phyloP scores from a whole-genome alignment of 64 coral and sea anemone genomes.

The Porites australiensis region DNA sequence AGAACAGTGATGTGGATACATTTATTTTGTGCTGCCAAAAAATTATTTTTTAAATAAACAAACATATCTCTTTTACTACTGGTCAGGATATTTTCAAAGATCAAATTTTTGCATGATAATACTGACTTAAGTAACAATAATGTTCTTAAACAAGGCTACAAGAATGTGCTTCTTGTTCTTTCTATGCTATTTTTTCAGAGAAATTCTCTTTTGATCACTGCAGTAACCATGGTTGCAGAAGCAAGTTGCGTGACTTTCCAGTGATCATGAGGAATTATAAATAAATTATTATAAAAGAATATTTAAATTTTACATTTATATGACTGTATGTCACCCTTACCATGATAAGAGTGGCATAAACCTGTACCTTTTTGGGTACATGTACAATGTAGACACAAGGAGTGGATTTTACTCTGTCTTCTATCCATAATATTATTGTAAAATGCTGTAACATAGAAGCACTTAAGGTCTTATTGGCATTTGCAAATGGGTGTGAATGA shows the following conservation, averaged over 20 bases:
- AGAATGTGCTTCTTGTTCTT: background rate
- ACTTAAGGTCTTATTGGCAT: background rate
- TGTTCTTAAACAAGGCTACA: too few relatives aligned
- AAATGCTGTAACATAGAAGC: background rate
- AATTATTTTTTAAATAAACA: too few relatives aligned
- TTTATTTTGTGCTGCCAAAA: too few relatives aligned
- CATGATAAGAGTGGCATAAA: background rate
- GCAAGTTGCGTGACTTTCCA: background rate
- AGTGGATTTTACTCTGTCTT: background rate
- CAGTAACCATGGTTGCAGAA: background rate
- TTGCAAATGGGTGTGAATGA: conserved; percentile 20
- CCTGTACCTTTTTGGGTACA: background rate
- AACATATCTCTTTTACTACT: too few relatives aligned
- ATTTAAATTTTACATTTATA: background rate
- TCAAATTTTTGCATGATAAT: too few relatives aligned
- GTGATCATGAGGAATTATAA: background rate
- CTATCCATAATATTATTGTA: background rate
- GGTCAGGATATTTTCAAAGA: too few relatives aligned
- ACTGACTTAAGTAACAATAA: too few relatives aligned
- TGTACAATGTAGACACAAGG: background rate
- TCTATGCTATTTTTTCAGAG: background rate
- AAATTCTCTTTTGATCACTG: background rate
- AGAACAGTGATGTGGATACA: too few relatives aligned
- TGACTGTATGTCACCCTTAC: background rate
- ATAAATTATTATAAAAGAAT: background rate